Evolutionary conservation across 2,113 vertebrate species (phyloP), one percentile per base, ranked within the genome.

Genomic region (Actinemys pallida): DNA sequence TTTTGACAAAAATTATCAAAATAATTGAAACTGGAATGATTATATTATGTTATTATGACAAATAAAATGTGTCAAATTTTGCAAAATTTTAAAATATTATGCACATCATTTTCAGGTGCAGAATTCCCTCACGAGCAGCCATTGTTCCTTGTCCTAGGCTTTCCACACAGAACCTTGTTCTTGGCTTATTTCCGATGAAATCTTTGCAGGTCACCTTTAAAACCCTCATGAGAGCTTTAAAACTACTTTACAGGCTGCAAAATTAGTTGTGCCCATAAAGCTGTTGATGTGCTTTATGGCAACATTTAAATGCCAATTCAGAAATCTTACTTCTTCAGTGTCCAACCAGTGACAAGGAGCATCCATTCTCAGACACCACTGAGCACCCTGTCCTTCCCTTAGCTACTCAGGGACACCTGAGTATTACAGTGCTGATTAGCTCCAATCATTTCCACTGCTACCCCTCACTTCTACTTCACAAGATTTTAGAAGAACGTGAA

Each of bases 321-420:
- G 0, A 24, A 35, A 80, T 53, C 29, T 10, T 5, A 2, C 54
- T 31, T 47, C 62, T 19, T 12, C 78, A 42, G 17, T 0, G 0
- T 17, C 45, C 6, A 42, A 84, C 84, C 89, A 90, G 76, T 14
- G 87, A 89, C 52, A 54, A 42, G 25, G 2, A 90, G 22, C 86
- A 85, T 8, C 65, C 27, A 8, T 54, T 59, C 42, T 50, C 24
- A 42, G 16, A 9, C 7, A 11, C 87, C 49, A 10, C 27, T 14
- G 65, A 47, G 9, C 80, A 92, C 29, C 78, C 86, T 62, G 5
- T 45, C 54, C 87, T 80, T 8, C 80, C 10, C 56, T 20, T 8
- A 19, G 35, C 2, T 13, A 56, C 39, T 24, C 80, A 65, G 87
- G 45, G 56, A 62, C 31, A 25, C 11, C 22, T 76, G 19, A 31